Percentiles rank a stretch among this genome's conserved stretches.
These are phyloP conservation scores for Pantherophis vulpinus DNA, from an alignment of 2,797 vertebrate genomes.

Conservation along the genomic window DNA sequence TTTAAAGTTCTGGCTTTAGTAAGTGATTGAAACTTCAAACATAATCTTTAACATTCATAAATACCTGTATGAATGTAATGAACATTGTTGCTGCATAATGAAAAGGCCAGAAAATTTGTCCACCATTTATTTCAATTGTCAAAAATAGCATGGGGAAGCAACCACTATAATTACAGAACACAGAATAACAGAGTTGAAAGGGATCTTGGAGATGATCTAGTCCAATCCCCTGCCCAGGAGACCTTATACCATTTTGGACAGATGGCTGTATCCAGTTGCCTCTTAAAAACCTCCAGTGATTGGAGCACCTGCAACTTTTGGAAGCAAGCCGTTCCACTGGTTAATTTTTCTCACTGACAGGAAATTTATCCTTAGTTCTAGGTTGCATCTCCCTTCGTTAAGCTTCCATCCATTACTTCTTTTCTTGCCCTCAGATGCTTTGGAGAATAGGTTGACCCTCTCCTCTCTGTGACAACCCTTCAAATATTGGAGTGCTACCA, in stretches of 20 bases:
- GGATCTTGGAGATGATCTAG: too few species aligned
- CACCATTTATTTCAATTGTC: not conserved
- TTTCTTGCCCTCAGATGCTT: not conserved
- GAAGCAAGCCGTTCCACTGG: too few species aligned
- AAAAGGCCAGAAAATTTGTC: not conserved
- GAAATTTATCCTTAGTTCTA: not conserved
- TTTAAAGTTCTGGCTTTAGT: not conserved
- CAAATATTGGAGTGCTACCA: not conserved
- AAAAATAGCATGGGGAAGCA: not conserved
- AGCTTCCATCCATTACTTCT: not conserved
- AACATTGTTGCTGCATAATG: not conserved
- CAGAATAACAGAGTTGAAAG: not conserved
- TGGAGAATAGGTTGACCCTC: not conserved
- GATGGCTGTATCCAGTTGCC: too few species aligned
- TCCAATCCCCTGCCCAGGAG: too few species aligned
- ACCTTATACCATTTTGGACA: too few species aligned
- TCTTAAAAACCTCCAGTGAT: too few species aligned
- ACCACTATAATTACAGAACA: not conserved
- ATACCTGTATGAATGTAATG: not conserved
- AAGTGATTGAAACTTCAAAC: not conserved
- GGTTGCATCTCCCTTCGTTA: not conserved
- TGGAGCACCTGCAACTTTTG: too few species aligned
- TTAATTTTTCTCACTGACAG: too few species aligned
- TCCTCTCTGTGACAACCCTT: not conserved
- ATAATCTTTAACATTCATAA: not conserved